Base-by-base conservation (phyloP, 2,113 vertebrate genomes). In the Herpetotheres cachinnans region DNA sequence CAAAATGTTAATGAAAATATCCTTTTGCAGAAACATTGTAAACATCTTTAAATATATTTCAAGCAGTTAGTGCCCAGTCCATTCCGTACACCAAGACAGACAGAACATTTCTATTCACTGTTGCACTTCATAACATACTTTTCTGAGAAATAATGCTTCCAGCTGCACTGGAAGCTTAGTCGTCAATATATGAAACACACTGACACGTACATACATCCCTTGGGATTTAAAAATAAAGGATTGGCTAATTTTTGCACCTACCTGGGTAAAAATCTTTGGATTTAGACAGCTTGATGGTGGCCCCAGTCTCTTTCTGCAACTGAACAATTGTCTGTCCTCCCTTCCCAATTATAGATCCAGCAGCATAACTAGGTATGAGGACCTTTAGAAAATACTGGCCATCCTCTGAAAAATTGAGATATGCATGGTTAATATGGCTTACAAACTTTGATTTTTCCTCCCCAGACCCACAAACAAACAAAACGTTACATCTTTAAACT, bases 201-300 rank as follows among this genome's bases (percentile, higher is more conserved):
- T 52, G 27, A 97, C 62, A 96, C 6, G 6, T 55, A 90, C 71
- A 89, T 73, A 84, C 62, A 91, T 93, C 89, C 87, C 93, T 73
- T 69, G 79, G 77, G 91, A 97, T 81, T 97, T 82, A 90, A 95
- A 97, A 97, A 98, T 82, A 96, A 88, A 93, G 24, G 97, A 96
- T 83, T 92, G 91, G 81, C 96, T 98, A 81, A 97, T 89, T 91
- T 96, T 95, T 96, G 88, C 98, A 98, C 98, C 98, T 99, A 99
- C 98, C 98, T 99, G 98, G 98, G 90, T 99, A 99, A 98, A 99
- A 99, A 98, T 99, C 98, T 99, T 99, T 99, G 98, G 98, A 99
- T 98, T 99, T 99, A 97, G 98, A 99, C 97, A 99, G 98, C 98
- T 99, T 99, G 98, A 99, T 99, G 96, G 98, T 99, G 96, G 98